Base-by-base conservation (phyloP, 30 jellyfish, hydroid and myxozoan species). In the Euphysa ruthae region DNA sequence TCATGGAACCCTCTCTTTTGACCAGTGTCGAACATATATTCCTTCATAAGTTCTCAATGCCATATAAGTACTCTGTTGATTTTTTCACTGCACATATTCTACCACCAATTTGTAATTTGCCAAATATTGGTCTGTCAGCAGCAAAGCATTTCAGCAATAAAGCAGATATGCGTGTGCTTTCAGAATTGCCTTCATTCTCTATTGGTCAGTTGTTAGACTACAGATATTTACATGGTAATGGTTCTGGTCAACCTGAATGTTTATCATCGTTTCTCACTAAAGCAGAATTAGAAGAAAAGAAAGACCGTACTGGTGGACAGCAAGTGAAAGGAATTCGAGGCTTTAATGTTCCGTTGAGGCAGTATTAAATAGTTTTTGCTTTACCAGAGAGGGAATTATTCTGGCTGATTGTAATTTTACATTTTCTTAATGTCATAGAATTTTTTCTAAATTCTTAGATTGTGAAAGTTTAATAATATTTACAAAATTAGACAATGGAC, bases 271-370 rank as follows among this genome's bases (percentile, higher is more conserved):
- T 65, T 65, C 31, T 65, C 5, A 29, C 35, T 13, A 43, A 65
- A 43, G 78, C 78, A 6, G 78, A 65, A 4, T 15, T n/a, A 26
- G 78, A 65, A 28, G 78, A 65, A 22, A 73, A 35, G 12, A 65
- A 65, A 35, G 78, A 65, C 28, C 78, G 78, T 5, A 65, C 78
- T 65, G 78, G 78, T 13, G 78, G 78, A 15, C 78, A 65, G 31
- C 78, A 72, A 10, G 24, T 65, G 0, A 65, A 65, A 44, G 78
- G 78, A 35, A 65, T 25, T 14, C 74, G 78, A 13, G 78, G 78
- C 18, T 65, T 65, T 43, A 65, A 65, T 65, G 78, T 65, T 0
- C 78, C 78, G 22, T 43, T 43, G 13, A 65, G 78, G 28, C 78
- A 65, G 21, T 65, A 65, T 43, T 65, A 35, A 43, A 22, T 8